phyloP scores from a whole-genome alignment of 1,140 invertebrate species.

The Whitmania pigra region DNA sequence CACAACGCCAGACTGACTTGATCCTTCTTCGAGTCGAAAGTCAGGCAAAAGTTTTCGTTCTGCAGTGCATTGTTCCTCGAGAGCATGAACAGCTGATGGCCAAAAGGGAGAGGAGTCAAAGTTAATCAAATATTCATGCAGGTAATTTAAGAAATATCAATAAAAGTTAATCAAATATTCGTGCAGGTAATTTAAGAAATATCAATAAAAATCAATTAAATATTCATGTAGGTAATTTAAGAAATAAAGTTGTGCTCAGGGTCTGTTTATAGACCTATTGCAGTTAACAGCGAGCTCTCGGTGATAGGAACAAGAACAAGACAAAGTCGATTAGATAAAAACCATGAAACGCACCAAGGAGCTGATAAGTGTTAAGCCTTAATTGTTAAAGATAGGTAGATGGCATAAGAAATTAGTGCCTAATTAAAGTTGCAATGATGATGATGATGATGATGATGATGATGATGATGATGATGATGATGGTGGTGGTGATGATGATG shows the following conservation, averaged over 20 bases:
- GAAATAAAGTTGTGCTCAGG: too few species aligned
- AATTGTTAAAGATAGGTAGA: too few species aligned
- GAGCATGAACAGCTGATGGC: background rate
- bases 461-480: background rate
- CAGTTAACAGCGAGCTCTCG: too few species aligned
- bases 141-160: background rate
- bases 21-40: background rate
- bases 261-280: too few species aligned
- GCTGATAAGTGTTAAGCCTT: too few species aligned
- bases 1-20: background rate
- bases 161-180: slow-evolving; percentile 4
- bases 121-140: background rate
- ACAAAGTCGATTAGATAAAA: too few species aligned
- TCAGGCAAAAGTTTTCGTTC: background rate
- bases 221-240: background rate
- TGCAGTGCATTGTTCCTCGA: background rate
- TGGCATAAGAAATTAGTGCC: too few species aligned
- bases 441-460: background rate
- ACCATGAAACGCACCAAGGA: too few species aligned
- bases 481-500: too few species aligned
- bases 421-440: too few species aligned
- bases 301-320: too few species aligned
- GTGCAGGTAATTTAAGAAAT: background rate
- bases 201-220: background rate
- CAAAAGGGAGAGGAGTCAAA: too few species aligned